Evolutionary conservation across 2,797 vertebrate species (phyloP).

Genomic region (Eulemur mongoz): DNA sequence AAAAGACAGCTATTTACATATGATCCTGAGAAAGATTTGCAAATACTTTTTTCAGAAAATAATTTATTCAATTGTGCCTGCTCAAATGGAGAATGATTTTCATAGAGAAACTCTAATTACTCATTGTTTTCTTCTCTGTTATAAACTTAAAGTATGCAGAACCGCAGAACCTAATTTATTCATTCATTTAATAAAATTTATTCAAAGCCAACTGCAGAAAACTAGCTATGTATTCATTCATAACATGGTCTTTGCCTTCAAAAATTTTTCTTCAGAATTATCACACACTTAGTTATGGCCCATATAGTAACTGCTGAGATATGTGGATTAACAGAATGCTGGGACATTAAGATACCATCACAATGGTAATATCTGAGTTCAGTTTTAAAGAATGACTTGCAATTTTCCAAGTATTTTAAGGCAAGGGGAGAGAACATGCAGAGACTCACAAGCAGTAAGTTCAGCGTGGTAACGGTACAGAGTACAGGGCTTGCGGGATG

Average conservation of each 20-base stretch:
- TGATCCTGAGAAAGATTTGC: neutral
- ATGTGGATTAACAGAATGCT: neutral
- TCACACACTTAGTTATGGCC: neutral
- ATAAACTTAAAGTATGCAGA: neutral
- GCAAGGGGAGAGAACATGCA: neutral
- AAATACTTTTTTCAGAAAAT: conserved; percentile 4
- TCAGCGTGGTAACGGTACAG: neutral
- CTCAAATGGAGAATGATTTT: neutral
- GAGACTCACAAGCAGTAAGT: neutral
- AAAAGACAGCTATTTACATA: neutral
- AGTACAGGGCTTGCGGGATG: neutral
- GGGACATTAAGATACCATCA: neutral
- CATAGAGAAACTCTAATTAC: neutral
- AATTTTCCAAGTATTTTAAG: neutral
- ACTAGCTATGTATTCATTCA: neutral
- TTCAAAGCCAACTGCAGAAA: neutral
- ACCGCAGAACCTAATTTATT: neutral
- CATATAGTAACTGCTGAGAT: neutral
- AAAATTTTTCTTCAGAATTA: neutral
- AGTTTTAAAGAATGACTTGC: neutral
- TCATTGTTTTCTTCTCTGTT: neutral
- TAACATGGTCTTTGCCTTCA: neutral
- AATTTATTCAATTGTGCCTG: neutral
- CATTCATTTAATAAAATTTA: neutral
- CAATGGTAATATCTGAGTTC: neutral